Evolutionary conservation across 30 jellyfish, hydroid and myxozoan species (phyloP), one percentile per base, ranked within the genome.

Genomic region (Turritopsis dohrnii): DNA sequence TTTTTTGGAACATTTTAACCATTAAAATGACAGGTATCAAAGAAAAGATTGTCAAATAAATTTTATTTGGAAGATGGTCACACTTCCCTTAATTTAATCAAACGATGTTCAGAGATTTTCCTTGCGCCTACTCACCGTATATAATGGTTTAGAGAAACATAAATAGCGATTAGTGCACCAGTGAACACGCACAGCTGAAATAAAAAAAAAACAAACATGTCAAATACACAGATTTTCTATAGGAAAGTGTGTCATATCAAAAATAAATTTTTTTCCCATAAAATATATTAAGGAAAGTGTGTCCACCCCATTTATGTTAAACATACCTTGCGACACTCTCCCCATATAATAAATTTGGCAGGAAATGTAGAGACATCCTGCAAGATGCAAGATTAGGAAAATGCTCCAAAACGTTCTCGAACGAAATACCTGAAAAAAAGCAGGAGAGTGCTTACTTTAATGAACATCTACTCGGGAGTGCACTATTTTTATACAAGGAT

Each of bases 291-390:
- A n/a, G n/a, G n/a, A n/a, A n/a, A n/a, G n/a, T n/a, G n/a, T n/a
- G n/a, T n/a, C n/a, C n/a, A n/a, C n/a, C n/a, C n/a, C n/a, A n/a
- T n/a, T n/a, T n/a, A n/a, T n/a, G n/a, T 8, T 31, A 41, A 3
- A 52, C 74, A 21, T 82, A 92, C 98, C 98, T 66, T 95, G 87
- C 84, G 66, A 88, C 16, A 88, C 94, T 85, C 98, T 66, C 27
- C 98, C 98, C 96, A 93, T 85, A 90, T 93, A 93, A 71, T 93
- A 93, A 25, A 93, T 93, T 66, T 88, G 96, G 29, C 77, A 76
- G 54, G 93, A 81, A 9, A 93, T 79, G 53, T 93, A 93, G 16
- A 93, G 66, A 83, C 98, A 93, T 0, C 94, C 82, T 65, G 86
- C 24, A 79, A 88, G 23, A 75, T 93, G 98, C 29, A 88, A 79